Conservation (phyloP, 2,797 vertebrate species). For the Columba guinea region DNA sequence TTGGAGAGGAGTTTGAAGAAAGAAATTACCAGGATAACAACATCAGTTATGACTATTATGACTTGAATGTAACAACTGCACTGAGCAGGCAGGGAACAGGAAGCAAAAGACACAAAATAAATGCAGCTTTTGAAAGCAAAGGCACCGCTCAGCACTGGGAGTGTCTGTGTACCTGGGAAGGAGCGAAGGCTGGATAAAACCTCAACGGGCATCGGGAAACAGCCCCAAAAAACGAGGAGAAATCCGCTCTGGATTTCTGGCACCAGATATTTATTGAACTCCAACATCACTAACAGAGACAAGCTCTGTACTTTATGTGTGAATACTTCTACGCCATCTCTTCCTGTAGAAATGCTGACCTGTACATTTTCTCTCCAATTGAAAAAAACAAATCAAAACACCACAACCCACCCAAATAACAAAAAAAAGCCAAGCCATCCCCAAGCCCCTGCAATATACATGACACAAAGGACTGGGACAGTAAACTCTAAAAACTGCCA, state of each 20-base stretch:
- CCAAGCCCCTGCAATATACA: not conserved
- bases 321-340: not conserved
- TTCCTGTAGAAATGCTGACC: not conserved
- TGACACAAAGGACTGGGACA: not conserved
- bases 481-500: not conserved
- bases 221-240: not conserved
- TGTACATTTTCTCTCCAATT: not conserved
- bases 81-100: not conserved
- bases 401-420: not conserved
- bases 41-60: not conserved
- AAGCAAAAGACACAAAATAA: not conserved
- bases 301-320: not conserved
- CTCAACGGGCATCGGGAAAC: not conserved
- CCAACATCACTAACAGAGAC: not conserved
- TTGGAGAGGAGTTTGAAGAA: not conserved
- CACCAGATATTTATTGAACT: not conserved
- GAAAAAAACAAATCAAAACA: not conserved
- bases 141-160: not conserved
- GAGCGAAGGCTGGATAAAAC: not conserved
- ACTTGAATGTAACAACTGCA: not conserved
- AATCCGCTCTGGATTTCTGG: not conserved
- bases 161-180: not conserved
- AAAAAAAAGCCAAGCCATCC: not conserved
- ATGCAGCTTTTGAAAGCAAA: not conserved
- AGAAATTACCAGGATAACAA: not conserved